Percentiles rank a stretch among this genome's conserved stretches.
These are phyloP conservation scores for Pegoplata infirma DNA, from an alignment of 2,888 invertebrate genomes.

Conservation along the genomic window DNA sequence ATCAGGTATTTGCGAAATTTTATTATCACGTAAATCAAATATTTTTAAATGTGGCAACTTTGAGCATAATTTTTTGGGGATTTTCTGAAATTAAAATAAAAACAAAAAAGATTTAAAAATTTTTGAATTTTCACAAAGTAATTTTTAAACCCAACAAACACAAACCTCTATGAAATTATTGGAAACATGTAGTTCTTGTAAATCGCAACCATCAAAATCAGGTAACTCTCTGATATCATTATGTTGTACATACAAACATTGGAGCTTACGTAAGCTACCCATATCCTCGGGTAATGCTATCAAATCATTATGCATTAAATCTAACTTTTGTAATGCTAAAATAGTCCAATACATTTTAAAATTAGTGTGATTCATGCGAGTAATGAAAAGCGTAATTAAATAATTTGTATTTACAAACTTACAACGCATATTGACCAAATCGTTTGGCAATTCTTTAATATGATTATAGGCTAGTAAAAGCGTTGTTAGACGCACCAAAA, in stretches of 20 bases:
- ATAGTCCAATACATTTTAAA: not conserved
- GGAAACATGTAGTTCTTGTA: slow-evolving; percentile 90
- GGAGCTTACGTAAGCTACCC: slow-evolving; percentile 86
- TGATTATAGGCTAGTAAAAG: slow-evolving; percentile 87
- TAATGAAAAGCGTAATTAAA: not conserved
- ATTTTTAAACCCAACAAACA: not conserved
- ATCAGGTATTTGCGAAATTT: slow-evolving; percentile 86
- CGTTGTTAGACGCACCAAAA: slow-evolving; percentile 86
- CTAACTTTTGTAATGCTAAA: slow-evolving; percentile 82
- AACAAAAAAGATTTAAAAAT: slow-evolving; percentile 51
- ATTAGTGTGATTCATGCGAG: not conserved
- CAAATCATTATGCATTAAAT: slow-evolving; percentile 86
- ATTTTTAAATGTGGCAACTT: slow-evolving; percentile 85
- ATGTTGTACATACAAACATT: slow-evolving; percentile 87
- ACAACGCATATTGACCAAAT: slow-evolving; percentile 91
- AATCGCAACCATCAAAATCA: slow-evolving; percentile 86
- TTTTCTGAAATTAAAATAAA: slow-evolving; percentile 79
- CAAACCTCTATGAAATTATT: slow-evolving; percentile 88
- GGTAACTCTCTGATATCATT: slow-evolving; percentile 89
- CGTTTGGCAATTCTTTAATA: slow-evolving; percentile 86
- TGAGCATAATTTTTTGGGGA: slow-evolving; percentile 85
- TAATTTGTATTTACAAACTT: slow-evolving; percentile 70
- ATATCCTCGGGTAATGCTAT: slow-evolving; percentile 82
- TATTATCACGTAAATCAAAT: slow-evolving; percentile 90
- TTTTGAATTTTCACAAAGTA: slow-evolving; percentile 15